These are phyloP conservation scores for Macrostomum lignano DNA, from an alignment of 1,140 invertebrate species.

Conservation along the genomic window DNA sequence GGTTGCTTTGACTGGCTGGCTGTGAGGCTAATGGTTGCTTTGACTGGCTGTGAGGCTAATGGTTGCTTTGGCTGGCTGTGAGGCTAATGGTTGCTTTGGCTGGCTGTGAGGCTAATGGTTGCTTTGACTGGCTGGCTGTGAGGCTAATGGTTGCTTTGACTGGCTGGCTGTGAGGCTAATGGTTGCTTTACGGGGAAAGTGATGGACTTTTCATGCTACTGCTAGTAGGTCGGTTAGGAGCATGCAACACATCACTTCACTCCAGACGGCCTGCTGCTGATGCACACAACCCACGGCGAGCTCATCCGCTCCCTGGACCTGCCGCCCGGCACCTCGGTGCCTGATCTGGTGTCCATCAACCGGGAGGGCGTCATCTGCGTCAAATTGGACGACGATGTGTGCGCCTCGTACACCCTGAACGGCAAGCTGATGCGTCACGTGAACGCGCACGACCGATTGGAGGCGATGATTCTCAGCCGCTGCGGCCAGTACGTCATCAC, in stretches of 20 bases:
- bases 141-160: too few species aligned
- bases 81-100: too few species aligned
- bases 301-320: conserved; percentile 55
- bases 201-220: too few species aligned
- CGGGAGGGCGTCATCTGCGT: conserved; percentile 82
- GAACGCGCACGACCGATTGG: conserved; percentile 13
- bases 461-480: conserved; percentile 70
- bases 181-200: not conserved
- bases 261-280: conserved; percentile 63
- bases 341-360: conserved; percentile 55
- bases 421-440: conserved; percentile 16
- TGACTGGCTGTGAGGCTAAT: too few species aligned
- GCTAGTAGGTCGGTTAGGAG: too few species aligned
- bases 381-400: conserved; percentile 59
- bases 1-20: too few species aligned
- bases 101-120: too few species aligned
- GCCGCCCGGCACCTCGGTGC: conserved; percentile 24
- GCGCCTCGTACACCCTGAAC: conserved; percentile 40
- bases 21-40: too few species aligned
- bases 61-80: too few species aligned
- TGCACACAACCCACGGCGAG: conserved; percentile 92
- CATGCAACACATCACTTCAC: conserved; percentile 9
- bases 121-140: too few species aligned
- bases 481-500: conserved; percentile 84
- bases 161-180: too few species aligned